Conservation (phyloP, 2,888 invertebrate species). For the Scaptomyza caliginosa region DNA sequence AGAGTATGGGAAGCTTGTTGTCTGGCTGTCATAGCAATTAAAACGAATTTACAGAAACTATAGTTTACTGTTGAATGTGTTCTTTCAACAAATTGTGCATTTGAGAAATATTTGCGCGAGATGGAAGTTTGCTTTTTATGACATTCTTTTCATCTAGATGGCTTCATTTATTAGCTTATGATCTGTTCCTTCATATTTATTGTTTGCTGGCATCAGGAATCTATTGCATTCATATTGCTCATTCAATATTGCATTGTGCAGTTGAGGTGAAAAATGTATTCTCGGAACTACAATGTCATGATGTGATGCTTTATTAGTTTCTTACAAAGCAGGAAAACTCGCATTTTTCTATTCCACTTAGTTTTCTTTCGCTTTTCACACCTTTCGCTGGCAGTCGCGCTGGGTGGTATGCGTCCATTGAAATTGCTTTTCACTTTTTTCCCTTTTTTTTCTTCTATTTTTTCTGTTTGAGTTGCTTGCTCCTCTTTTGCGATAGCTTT, state of each 20-base stretch:
- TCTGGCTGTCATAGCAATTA: constrained; percentile 42
- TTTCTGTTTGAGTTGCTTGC: constrained; percentile 2
- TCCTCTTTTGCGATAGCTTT: constrained; percentile 7
- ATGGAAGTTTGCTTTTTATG: constrained; percentile 11
- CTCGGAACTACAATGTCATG: constrained; percentile 5
- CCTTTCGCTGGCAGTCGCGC: constrained; percentile 41
- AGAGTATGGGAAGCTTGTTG: constrained; percentile 5
- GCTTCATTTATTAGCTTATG: constrained; percentile 11
- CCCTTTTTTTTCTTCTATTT: constrained; percentile 5
- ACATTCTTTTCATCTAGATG: constrained; percentile 4
- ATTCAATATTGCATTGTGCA: not conserved
- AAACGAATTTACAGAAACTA: constrained; percentile 16
- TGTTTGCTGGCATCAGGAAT: constrained; percentile 8
- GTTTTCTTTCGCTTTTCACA: constrained; percentile 32
- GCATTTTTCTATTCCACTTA: constrained; percentile 5
- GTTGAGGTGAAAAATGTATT: not conserved
- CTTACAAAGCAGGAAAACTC: constrained; percentile 9
- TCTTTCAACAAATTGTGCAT: not conserved
- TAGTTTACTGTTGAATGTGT: constrained; percentile 11
- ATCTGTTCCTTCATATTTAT: not conserved
- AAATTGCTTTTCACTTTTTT: constrained; percentile 57
- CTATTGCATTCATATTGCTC: constrained; percentile 28
- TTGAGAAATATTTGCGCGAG: constrained; percentile 9
- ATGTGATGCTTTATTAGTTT: constrained; percentile 45
- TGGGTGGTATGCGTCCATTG: constrained; percentile 49